Conservation (phyloP, 2,888 invertebrate genomes). For the Leptura quadrifasciata region DNA sequence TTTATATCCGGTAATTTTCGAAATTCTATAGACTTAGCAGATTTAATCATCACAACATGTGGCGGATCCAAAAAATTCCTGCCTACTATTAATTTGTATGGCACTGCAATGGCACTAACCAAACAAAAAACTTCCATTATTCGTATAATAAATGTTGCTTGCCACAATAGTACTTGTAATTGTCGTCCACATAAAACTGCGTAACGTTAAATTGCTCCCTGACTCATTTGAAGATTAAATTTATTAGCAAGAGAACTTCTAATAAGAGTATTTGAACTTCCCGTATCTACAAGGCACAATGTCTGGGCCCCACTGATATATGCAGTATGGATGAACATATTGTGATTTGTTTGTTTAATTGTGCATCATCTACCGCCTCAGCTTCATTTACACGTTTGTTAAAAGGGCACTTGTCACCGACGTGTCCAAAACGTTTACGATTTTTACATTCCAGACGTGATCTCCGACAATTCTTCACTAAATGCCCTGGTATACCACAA, state of each 20-base stretch:
- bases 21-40: neutral
- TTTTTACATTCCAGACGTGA: neutral
- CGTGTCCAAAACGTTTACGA: neutral
- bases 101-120: too few relatives aligned
- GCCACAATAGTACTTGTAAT: too few relatives aligned
- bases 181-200: too few relatives aligned
- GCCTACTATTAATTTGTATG: slow-evolving; percentile 1
- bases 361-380: neutral
- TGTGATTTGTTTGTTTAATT: neutral
- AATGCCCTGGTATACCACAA: neutral
- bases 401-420: neutral
- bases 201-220: too few relatives aligned
- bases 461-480: neutral
- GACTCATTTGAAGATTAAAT: too few relatives aligned
- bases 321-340: neutral
- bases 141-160: too few relatives aligned
- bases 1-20: slow-evolving; percentile 6
- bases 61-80: neutral
- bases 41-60: slow-evolving; percentile 9
- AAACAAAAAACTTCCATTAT: too few relatives aligned
- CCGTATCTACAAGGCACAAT: neutral
- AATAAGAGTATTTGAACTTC: slow-evolving; percentile 9
- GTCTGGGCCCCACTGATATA: neutral
- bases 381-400: neutral
- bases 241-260: too few relatives aligned